Evolutionary conservation across 2,888 invertebrate genomes (phyloP).

Genomic region (Meandrusa payeni): DNA sequence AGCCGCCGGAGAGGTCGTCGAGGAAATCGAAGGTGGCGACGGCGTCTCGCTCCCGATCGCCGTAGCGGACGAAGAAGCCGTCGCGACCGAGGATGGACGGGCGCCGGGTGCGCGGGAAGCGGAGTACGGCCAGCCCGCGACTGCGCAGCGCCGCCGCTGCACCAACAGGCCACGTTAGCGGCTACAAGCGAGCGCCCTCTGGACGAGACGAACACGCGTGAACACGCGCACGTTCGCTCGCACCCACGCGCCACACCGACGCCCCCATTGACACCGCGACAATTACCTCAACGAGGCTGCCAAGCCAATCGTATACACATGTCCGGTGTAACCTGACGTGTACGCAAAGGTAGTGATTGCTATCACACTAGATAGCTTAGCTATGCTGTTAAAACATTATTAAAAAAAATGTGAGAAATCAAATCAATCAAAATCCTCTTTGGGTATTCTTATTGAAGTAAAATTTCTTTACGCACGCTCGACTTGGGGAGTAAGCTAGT

Average conservation of each 20-base stretch:
- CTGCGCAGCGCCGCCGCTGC: conserved; percentile 83
- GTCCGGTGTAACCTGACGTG: too few species aligned
- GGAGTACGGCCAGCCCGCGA: conserved; percentile 79
- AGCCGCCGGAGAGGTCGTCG: conserved; percentile 81
- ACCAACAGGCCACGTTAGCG: conserved; percentile 47
- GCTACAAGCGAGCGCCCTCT: conserved; percentile 60
- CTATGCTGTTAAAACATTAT: too few species aligned
- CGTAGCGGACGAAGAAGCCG: conserved; percentile 89
- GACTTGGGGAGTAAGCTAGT: too few species aligned
- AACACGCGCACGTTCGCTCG: conserved; percentile 30
- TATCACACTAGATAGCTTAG: too few species aligned
- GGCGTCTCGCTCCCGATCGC: conserved; percentile 88
- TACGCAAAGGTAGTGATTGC: too few species aligned
- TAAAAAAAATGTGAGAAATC: too few species aligned
- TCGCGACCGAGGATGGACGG: conserved; percentile 88
- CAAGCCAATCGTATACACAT: too few species aligned
- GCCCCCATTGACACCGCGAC: conserved; percentile 12
- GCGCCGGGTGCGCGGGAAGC: conserved; percentile 74
- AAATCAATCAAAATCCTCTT: too few species aligned
- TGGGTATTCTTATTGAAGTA: too few species aligned
- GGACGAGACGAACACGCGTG: conserved; percentile 57
- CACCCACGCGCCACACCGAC: conserved; percentile 23
- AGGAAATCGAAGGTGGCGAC: conserved; percentile 91
- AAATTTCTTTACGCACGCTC: too few species aligned
- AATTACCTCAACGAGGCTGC: conserved; percentile 1